Evolutionary conservation across 2,888 invertebrate species (phyloP).

Genomic region (Chesias legatella): DNA sequence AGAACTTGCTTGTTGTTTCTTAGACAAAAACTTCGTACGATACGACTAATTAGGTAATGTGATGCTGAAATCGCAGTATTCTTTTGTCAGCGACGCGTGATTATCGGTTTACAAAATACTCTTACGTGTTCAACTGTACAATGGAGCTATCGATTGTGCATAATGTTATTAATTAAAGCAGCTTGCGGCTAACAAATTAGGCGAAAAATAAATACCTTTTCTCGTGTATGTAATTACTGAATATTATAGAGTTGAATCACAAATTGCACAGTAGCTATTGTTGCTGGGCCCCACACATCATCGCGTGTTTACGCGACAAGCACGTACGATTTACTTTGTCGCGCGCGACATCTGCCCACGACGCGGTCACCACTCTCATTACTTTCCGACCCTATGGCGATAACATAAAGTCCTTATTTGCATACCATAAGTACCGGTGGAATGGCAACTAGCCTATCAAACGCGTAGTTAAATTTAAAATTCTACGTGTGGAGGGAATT

Average conservation of each 20-base stretch:
- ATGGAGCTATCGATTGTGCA: no score
- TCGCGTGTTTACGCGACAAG: constrained; percentile 68
- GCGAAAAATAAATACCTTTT: constrained; percentile 42
- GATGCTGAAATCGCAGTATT: no score
- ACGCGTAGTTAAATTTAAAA: constrained; percentile 60
- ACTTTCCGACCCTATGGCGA: constrained; percentile 21
- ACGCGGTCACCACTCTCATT: constrained; percentile 27
- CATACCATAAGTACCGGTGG: constrained; percentile 17
- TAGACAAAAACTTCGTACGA: no score
- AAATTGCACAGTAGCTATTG: constrained; percentile 74
- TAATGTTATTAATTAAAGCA: constrained; percentile 1
- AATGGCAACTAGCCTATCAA: constrained; percentile 43
- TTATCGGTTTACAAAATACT: no score
- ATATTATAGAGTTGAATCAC: constrained; percentile 71
- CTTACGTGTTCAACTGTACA: no score
- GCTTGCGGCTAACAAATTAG: constrained; percentile 40
- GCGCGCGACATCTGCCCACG: constrained; percentile 64
- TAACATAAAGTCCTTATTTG: constrained; percentile 12
- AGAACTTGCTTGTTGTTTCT: no score
- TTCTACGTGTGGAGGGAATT: constrained; percentile 57
- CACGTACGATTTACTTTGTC: constrained; percentile 78
- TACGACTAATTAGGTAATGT: no score
- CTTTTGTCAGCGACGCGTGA: no score
- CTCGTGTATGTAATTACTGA: constrained; percentile 50
- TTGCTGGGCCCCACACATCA: constrained; percentile 75